These are phyloP conservation scores for Zygogramma bicolorata DNA, from an alignment of 2,888 invertebrate genomes.

Conservation along the genomic window DNA sequence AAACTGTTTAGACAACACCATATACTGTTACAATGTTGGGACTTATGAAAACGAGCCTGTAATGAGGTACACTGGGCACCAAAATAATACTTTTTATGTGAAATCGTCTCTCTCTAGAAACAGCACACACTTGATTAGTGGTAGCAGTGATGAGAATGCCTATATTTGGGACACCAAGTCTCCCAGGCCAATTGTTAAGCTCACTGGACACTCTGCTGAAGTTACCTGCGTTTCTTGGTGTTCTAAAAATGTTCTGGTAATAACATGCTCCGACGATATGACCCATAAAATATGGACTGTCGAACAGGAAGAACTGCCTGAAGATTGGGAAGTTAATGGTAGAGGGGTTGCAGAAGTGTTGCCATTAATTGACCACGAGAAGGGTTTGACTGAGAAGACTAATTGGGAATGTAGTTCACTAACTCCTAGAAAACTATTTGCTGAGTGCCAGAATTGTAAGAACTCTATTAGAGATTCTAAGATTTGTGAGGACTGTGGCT, in stretches of 20 bases:
- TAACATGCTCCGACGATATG: slow-evolving; percentile 89
- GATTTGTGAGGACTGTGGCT: slow-evolving; percentile 56
- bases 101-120: slow-evolving; percentile 86
- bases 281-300: slow-evolving; percentile 82
- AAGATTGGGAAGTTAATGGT: slow-evolving; percentile 56
- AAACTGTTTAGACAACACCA: slow-evolving; percentile 87
- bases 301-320: slow-evolving; percentile 68
- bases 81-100: slow-evolving; percentile 86
- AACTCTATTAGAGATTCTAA: slow-evolving; percentile 24
- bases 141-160: slow-evolving; percentile 88
- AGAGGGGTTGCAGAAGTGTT: slow-evolving; percentile 54
- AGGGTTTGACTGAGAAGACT: neutral
- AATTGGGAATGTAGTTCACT: neutral
- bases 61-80: slow-evolving; percentile 78
- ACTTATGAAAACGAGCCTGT: slow-evolving; percentile 77
- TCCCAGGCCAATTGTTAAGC: slow-evolving; percentile 75
- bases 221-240: slow-evolving; percentile 91
- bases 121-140: slow-evolving; percentile 84
- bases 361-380: slow-evolving; percentile 39
- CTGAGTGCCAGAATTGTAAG: slow-evolving; percentile 45
- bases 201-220: slow-evolving; percentile 85
- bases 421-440: slow-evolving; percentile 50
- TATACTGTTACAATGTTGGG: slow-evolving; percentile 86
- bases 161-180: slow-evolving; percentile 85
- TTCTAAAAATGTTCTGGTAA: slow-evolving; percentile 72